Conservation (phyloP, 2,797 vertebrate genomes). For the Lepidocolaptes lacrymiger region DNA sequence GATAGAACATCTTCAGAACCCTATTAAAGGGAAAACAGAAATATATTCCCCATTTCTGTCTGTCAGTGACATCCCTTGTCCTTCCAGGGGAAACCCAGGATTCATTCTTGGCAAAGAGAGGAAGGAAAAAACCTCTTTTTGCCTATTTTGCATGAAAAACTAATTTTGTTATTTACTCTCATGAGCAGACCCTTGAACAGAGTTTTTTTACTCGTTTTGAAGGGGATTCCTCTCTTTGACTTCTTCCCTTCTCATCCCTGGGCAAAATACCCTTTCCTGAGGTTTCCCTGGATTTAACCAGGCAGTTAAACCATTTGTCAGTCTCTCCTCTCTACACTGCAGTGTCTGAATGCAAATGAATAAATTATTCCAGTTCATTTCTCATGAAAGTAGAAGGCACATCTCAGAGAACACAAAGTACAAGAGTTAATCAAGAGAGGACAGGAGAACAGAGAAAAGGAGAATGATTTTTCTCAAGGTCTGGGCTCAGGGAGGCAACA, state of each 20-base stretch:
- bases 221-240: not conserved
- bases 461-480: not conserved
- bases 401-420: not conserved
- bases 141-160: not conserved
- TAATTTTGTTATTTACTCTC: not conserved
- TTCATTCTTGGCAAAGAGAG: not conserved
- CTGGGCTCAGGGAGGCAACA: not conserved
- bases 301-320: not conserved
- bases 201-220: not conserved
- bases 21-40: not conserved
- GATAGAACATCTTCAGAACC: not conserved
- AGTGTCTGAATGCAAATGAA: constrained; percentile 5
- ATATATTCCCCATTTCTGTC: not conserved
- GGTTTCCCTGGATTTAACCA: not conserved
- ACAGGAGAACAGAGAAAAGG: not conserved
- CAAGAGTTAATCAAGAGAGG: not conserved
- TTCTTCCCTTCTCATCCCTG: not conserved
- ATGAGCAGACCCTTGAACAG: not conserved
- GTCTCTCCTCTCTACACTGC: not conserved
- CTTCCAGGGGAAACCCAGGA: not conserved
- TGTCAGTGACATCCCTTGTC: not conserved
- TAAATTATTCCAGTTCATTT: constrained; percentile 45
- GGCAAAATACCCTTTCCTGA: not conserved
- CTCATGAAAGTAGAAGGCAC: not conserved
- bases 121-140: not conserved